Percentiles rank a stretch among this genome's conserved stretches.
phyloP scores from a whole-genome alignment of 2,113 vertebrate genomes.

The Empidonax alnorum region DNA sequence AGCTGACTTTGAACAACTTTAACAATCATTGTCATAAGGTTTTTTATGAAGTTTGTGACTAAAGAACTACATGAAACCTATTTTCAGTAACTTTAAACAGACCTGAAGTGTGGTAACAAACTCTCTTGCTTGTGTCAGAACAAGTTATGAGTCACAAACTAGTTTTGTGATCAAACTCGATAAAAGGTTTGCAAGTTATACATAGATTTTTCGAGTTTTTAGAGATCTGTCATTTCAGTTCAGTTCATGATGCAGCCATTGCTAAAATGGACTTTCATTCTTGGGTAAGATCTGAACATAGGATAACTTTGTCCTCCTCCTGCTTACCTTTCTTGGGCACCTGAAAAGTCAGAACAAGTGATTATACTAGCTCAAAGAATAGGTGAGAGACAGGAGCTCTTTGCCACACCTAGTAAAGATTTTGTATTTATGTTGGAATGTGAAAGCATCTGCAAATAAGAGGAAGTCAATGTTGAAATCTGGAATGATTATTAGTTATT shows the following conservation, averaged over 20 bases:
- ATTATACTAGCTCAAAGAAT: background rate
- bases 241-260: background rate
- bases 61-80: background rate
- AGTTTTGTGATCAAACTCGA: background rate
- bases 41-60: background rate
- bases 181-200: background rate
- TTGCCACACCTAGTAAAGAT: background rate
- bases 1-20: slow-evolving; percentile 18
- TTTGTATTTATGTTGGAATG: background rate
- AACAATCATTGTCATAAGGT: background rate
- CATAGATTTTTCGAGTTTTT: background rate
- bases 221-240: background rate
- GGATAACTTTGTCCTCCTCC: background rate
- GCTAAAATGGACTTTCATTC: background rate
- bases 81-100: slow-evolving; percentile 6
- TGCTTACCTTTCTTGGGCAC: background rate
- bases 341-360: background rate
- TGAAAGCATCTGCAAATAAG: background rate
- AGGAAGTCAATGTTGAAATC: background rate
- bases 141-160: background rate
- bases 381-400: background rate
- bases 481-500: background rate
- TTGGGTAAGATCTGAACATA: background rate
- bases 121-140: background rate
- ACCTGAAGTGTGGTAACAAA: background rate